Evolutionary conservation across 2,113 vertebrate genomes (phyloP).

Genomic region (Nerophis lumbriciformis): DNA sequence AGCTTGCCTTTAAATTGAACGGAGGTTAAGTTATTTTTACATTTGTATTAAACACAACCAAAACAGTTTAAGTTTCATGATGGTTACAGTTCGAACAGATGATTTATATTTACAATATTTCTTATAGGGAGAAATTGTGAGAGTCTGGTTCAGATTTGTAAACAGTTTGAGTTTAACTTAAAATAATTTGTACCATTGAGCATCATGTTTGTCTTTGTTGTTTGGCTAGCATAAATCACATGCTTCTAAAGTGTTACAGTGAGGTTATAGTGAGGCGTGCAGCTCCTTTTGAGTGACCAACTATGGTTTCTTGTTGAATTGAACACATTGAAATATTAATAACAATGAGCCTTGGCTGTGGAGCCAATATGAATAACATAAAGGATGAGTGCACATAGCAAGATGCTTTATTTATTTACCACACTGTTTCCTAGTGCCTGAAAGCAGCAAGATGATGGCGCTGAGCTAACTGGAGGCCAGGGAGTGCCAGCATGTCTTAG

Average conservation of each 20-base stretch:
- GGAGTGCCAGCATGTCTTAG: slow-evolving; percentile 43
- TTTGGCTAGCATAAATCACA: not conserved
- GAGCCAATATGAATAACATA: not conserved
- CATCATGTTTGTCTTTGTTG: not conserved
- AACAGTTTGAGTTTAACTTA: too few relatives aligned
- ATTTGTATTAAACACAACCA: too few relatives aligned
- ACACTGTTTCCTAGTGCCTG: slow-evolving; percentile 13
- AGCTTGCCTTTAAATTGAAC: too few relatives aligned
- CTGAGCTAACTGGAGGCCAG: slow-evolving; percentile 12
- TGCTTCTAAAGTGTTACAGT: not conserved
- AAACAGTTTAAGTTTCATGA: too few relatives aligned
- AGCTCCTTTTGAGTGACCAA: not conserved
- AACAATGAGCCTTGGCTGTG: not conserved
- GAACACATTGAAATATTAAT: slow-evolving; percentile 9
- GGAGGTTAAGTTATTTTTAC: too few relatives aligned
- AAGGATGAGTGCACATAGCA: not conserved
- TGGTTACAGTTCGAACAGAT: too few relatives aligned
- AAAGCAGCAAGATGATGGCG: slow-evolving; percentile 8
- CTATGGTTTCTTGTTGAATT: not conserved
- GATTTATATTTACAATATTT: too few relatives aligned
- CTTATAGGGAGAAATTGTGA: too few relatives aligned
- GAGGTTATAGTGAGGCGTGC: too few relatives aligned
- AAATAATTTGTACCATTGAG: too few relatives aligned
- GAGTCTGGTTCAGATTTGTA: too few relatives aligned
- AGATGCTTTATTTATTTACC: slow-evolving; percentile 16